Evolutionary conservation across 1,140 invertebrate species (phyloP).

Genomic region (Cepaea nemoralis): DNA sequence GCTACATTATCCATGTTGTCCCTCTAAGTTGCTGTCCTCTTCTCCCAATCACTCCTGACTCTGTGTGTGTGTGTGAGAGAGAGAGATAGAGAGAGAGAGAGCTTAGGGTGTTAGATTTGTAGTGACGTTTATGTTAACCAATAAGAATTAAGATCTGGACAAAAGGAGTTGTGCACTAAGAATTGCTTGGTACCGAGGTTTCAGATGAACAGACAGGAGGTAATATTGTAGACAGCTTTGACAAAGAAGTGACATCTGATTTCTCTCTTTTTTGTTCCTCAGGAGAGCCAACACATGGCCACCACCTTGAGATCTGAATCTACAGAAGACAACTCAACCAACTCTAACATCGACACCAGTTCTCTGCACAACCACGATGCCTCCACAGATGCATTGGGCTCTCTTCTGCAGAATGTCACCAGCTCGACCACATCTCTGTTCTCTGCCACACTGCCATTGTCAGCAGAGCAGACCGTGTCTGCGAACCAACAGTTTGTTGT

Average conservation of each 20-base stretch:
- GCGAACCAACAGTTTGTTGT: slow-evolving; percentile 26
- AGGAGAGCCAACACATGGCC: background rate
- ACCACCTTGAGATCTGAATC: background rate
- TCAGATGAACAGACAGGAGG: background rate
- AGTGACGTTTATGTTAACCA: no score
- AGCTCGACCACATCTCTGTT: background rate
- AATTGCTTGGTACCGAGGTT: background rate
- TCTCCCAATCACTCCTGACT: no score
- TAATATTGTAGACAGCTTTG: background rate
- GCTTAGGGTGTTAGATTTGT: no score
- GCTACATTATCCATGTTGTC: no score
- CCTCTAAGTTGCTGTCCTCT: no score
- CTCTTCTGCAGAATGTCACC: background rate
- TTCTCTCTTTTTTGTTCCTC: background rate
- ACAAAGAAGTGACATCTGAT: no score
- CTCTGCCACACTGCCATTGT: background rate
- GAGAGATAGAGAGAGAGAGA: no score
- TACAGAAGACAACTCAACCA: background rate
- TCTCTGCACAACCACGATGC: background rate
- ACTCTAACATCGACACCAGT: background rate
- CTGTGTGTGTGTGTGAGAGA: no score
- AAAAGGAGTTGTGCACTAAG: no score
- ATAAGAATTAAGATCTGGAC: no score
- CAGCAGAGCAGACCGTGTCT: background rate
- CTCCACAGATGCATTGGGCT: background rate